Conservation (phyloP, 2,113 vertebrate genomes). For the Coptodon rendalli region DNA sequence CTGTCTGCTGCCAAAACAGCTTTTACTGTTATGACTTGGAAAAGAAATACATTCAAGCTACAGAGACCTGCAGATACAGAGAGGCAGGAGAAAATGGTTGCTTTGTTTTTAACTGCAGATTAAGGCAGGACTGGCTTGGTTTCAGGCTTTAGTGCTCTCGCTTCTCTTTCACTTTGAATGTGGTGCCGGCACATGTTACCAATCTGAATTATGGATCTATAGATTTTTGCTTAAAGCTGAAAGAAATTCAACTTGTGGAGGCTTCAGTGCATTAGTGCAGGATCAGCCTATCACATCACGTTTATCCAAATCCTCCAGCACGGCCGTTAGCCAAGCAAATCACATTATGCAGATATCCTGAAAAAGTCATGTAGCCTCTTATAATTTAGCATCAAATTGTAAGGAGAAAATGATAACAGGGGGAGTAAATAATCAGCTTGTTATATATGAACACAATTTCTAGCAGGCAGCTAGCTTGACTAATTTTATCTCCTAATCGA, state of each 20-base stretch:
- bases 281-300: not conserved
- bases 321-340: not conserved
- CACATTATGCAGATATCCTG: not conserved
- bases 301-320: not conserved
- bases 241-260: not conserved
- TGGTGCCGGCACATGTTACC: not conserved
- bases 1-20: slow-evolving; percentile 14
- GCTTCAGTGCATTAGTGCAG: not conserved
- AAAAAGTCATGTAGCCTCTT: not conserved
- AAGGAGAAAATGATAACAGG: not conserved
- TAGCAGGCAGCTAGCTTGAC: not conserved
- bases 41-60: not conserved
- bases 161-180: not conserved
- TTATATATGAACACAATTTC: not conserved
- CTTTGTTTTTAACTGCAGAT: not conserved
- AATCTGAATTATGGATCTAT: not conserved
- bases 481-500: accelerated
- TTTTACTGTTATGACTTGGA: slow-evolving; percentile 13
- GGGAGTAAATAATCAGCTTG: not conserved
- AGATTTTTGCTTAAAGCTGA: not conserved
- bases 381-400: not conserved
- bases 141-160: not conserved
- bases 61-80: not conserved
- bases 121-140: not conserved
- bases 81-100: not conserved